These are phyloP conservation scores for Apis mellifera DNA, from an alignment of 1,140 invertebrate genomes.

Conservation along the genomic window DNA sequence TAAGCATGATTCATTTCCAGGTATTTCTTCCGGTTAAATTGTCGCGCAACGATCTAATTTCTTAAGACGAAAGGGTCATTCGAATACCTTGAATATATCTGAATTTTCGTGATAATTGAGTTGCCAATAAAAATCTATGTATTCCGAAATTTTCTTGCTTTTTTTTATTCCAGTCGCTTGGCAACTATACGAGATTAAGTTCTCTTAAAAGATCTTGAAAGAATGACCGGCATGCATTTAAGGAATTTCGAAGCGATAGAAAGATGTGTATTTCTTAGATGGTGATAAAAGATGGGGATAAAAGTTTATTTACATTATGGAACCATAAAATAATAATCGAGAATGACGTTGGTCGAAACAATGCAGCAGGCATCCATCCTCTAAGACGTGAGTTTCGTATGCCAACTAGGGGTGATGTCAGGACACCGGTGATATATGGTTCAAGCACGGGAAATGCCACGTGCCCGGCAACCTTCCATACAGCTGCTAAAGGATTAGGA, in stretches of 20 bases:
- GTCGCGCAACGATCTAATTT: constrained; percentile 43
- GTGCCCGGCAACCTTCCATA: constrained; percentile 59
- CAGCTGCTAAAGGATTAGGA: constrained; percentile 65
- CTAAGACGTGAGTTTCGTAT: constrained; percentile 56
- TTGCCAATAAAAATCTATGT: not conserved
- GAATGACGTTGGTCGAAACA: constrained; percentile 73
- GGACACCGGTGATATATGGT: constrained; percentile 71
- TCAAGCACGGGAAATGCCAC: constrained; percentile 68
- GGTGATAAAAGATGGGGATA: too few relatives aligned
- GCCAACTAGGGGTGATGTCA: constrained; percentile 66
- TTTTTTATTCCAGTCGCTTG: not conserved
- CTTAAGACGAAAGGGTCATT: constrained; percentile 17
- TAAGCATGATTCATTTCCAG: constrained; percentile 35
- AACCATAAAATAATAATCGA: constrained; percentile 62
- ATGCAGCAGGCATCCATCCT: constrained; percentile 63
- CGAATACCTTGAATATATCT: not conserved
- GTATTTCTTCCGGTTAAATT: constrained; percentile 51
- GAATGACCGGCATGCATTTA: not conserved
- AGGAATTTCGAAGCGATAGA: too few relatives aligned
- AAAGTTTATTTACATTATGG: constrained; percentile 28
- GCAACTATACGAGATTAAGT: not conserved
- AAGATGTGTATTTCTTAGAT: not conserved
- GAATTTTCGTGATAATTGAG: not conserved
- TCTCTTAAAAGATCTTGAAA: too few relatives aligned
- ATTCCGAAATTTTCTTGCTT: not conserved